Base-by-base conservation (phyloP, 2,797 vertebrate species). In the Diplodus sargus region DNA sequence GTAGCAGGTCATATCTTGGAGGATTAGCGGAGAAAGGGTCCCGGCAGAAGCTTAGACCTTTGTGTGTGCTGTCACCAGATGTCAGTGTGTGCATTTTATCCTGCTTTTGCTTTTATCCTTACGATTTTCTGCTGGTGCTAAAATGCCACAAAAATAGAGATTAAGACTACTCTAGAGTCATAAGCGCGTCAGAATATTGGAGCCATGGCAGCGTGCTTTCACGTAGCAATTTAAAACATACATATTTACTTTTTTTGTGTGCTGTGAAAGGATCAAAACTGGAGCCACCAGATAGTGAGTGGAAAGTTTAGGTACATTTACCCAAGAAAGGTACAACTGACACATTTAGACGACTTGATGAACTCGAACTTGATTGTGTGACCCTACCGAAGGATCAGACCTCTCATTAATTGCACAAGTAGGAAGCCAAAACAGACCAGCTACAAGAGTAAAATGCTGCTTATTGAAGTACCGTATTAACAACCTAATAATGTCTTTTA, bases 41-140 rank as follows among this genome's bases (percentile, higher is more conserved):
- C 47, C 28, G 13, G 57, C 58, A 51, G 70, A 67, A 80, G 78
- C 57, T 88, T 75, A 65, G 2, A 42, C 57, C 66, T 59, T 39
- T 73, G 76, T 66, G 54, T 80, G 63, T 61, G 78, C 28, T 75
- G 74, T 82, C 68, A 72, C 65, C 78, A 85, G 78, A 82, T 87
- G 75, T 82, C 77, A 83, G 48, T n/a, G 22, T 49, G 74, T 62
- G 39, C 64, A 48, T 81, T 86, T 84, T 68, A 77, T 78, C 64
- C 80, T 3, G 5, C 57, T 73, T 82, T 64, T 42, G n/a, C 64
- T 81, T 82, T 71, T 63, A 62, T 79, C 58, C 70, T 62, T 52
- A 42, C 13, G 15, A 67, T 57, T 80, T 75, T 78, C 45, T 15
- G 30, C 65, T 47, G 64, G 17, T 54, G 56, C 28, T 63, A 48